These are phyloP conservation scores for Eristalinus aeneus DNA, from an alignment of 2,888 invertebrate genomes.

Conservation along the genomic window DNA sequence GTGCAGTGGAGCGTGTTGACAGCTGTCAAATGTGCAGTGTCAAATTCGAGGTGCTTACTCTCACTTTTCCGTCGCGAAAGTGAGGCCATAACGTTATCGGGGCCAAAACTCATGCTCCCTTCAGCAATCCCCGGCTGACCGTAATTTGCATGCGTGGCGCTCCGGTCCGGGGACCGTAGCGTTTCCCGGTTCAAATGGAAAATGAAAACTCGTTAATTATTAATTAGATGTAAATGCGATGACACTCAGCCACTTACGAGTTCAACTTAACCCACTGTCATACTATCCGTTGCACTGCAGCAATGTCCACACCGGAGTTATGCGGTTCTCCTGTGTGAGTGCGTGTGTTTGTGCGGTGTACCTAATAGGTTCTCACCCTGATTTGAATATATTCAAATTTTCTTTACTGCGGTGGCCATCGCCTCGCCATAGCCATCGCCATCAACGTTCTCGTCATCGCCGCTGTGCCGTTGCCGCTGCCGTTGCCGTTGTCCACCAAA, in stretches of 20 bases:
- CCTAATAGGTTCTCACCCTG: slow-evolving; percentile 70
- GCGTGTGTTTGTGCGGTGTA: slow-evolving; percentile 17
- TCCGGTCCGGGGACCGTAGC: neutral
- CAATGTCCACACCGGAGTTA: neutral
- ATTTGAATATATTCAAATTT: slow-evolving; percentile 71
- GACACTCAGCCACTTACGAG: slow-evolving; percentile 48
- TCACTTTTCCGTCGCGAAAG: slow-evolving; percentile 22
- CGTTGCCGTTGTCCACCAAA: slow-evolving; percentile 22
- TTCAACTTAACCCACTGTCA: slow-evolving; percentile 39
- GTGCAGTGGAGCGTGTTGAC: slow-evolving; percentile 6
- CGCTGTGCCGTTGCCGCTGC: slow-evolving; percentile 5
- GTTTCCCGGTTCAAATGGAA: slow-evolving; percentile 30
- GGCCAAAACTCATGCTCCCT: slow-evolving; percentile 9
- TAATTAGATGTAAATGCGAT: slow-evolving; percentile 69
- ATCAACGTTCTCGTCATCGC: slow-evolving; percentile 20
- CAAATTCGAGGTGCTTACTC: slow-evolving; percentile 14
- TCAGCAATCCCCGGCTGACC: neutral
- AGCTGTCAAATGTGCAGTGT: slow-evolving; percentile 16
- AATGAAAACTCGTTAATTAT: slow-evolving; percentile 69
- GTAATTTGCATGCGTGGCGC: slow-evolving; percentile 38
- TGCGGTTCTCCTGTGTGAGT: neutral
- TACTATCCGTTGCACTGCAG: slow-evolving; percentile 11
- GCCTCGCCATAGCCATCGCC: slow-evolving; percentile 11
- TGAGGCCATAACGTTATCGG: slow-evolving; percentile 5
- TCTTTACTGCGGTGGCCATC: slow-evolving; percentile 58